Percentiles rank a stretch among this genome's conserved stretches.
phyloP scores from a whole-genome alignment of 2,888 invertebrate genomes.

The Linyphia triangularis region DNA sequence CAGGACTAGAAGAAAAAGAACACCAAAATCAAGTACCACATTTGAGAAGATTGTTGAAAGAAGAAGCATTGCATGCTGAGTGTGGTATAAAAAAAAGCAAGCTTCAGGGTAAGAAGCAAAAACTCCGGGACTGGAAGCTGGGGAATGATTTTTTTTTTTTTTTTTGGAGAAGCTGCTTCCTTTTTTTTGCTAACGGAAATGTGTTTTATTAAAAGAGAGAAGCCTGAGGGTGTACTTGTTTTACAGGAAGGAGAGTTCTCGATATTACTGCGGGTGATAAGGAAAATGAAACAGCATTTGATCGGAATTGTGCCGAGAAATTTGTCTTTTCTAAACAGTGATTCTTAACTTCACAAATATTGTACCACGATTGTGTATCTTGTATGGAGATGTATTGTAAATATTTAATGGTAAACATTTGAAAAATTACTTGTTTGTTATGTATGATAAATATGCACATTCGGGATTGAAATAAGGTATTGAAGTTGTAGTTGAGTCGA shows the following conservation, averaged over 20 bases:
- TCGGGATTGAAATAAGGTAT: not conserved
- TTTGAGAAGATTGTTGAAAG: conserved; percentile 50
- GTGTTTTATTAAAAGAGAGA: conserved; percentile 62
- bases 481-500: too few relatives aligned
- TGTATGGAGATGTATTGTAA: not conserved
- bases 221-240: conserved; percentile 51
- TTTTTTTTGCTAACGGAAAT: conserved; percentile 44
- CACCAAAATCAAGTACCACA: conserved; percentile 59
- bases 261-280: conserved; percentile 27
- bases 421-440: not conserved
- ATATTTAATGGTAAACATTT: not conserved
- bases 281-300: conserved; percentile 64
- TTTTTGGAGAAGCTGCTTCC: not conserved
- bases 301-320: conserved; percentile 35
- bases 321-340: not conserved
- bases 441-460: not conserved
- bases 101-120: conserved; percentile 49
- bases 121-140: conserved; percentile 29
- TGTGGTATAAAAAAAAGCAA: conserved; percentile 50
- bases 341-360: conserved; percentile 1
- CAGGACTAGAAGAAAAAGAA: conserved; percentile 26
- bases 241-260: conserved; percentile 35
- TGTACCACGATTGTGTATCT: not conserved
- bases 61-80: conserved; percentile 20
- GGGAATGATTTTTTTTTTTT: conserved; percentile 5